Evolutionary conservation across 2,113 vertebrate genomes (phyloP), one percentile per base, ranked within the genome.

Genomic region (Coturnix japonica): DNA sequence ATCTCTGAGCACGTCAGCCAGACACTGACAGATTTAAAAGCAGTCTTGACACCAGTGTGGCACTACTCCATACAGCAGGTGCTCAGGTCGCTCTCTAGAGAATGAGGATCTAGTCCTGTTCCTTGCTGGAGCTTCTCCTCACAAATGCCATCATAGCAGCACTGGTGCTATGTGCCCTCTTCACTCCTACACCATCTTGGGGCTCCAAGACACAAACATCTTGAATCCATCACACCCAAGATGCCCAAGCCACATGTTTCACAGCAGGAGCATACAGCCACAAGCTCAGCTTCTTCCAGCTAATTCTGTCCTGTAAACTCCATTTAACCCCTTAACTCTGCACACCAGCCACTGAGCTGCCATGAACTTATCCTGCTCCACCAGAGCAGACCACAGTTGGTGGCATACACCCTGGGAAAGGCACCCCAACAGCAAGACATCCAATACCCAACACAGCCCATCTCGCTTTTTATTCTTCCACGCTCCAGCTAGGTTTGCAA

Each of bases 311-410:
- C 43, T 19, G 2, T 0, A 66, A 57, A 69, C 5, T 18, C 21
- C 13, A 30, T 44, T n/a, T 19, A 21, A 81, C 13, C 43, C 64
- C 67, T 53, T 41, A 44, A 69, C 64, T 21, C 30, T 12, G 1
- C 3, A 41, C 20, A 66, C 18, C 31, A 92, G 7, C 5, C 19
- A 22, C 53, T n/a, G 6, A 75, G 35, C 30, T 37, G 14, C 6
- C 8, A 9, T 5, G 1, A 65, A 16, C 7, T 37, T 9, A n/a
- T 9, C 35, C 17, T 2, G 0, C 8, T 31, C 25, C 46, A 66
- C 7, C 18, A 57, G 23, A 33, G 61, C 8, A 89, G 44, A 33
- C 20, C 21, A 19, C 9, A 63, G 11, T 31, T 51, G 51, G 28
- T 2, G 33, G 22, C 31, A 56, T 2, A 1, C 3, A 20, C 14